Evolutionary conservation across 2,888 invertebrate species (phyloP).

Genomic region (Dicranocentrus wangi): DNA sequence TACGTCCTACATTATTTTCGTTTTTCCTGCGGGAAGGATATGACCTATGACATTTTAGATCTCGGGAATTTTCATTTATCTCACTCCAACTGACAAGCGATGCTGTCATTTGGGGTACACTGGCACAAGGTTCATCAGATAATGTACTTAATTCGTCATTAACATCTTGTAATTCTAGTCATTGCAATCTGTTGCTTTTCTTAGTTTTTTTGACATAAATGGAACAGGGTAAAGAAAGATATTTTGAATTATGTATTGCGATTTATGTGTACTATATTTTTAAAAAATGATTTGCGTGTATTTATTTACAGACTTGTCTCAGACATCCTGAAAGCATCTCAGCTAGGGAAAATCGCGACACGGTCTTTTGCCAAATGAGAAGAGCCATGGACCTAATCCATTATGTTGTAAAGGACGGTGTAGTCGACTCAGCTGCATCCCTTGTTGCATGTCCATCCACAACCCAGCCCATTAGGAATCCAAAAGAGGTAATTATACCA

Average conservation of each 20-base stretch:
- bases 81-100: too few relatives aligned
- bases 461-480: slow-evolving; percentile 67
- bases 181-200: too few relatives aligned
- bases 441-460: slow-evolving; percentile 71
- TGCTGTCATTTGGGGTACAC: too few relatives aligned
- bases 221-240: too few relatives aligned
- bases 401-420: slow-evolving; percentile 97
- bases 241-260: too few relatives aligned
- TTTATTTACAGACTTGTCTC: slow-evolving; percentile 83
- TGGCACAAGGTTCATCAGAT: too few relatives aligned
- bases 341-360: slow-evolving; percentile 95
- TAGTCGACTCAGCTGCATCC: slow-evolving; percentile 78
- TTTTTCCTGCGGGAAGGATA: neutral
- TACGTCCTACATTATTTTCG: neutral
- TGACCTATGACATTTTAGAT: slow-evolving; percentile 31
- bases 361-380: slow-evolving; percentile 98
- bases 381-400: slow-evolving; percentile 97
- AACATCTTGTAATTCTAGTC: too few relatives aligned
- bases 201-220: too few relatives aligned
- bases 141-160: too few relatives aligned
- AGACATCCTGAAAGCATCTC: slow-evolving; percentile 95
- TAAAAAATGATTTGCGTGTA: too few relatives aligned
- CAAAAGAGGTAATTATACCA: slow-evolving; percentile 68
- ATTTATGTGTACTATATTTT: too few relatives aligned
- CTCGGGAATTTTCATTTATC: slow-evolving; percentile 6